Evolutionary conservation across 2,113 vertebrate species (phyloP).

Genomic region (Lathamus discolor): DNA sequence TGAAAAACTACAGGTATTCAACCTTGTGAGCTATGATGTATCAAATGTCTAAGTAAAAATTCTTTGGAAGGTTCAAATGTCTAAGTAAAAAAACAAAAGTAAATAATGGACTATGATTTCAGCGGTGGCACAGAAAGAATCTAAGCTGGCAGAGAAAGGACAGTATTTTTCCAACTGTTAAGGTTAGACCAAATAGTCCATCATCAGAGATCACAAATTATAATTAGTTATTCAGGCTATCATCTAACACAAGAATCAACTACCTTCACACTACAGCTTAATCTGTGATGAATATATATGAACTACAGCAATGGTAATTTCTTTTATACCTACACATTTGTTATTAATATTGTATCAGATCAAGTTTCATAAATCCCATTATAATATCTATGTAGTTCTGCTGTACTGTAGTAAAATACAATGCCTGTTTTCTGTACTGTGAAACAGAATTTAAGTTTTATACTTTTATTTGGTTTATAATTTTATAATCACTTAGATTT

Average conservation of each 20-base stretch:
- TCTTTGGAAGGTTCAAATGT: neutral
- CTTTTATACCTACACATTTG: neutral
- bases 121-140: neutral
- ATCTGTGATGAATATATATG: neutral
- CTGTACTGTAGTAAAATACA: neutral
- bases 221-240: neutral
- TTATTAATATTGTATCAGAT: neutral
- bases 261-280: neutral
- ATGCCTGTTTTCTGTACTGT: neutral
- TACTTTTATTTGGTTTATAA: neutral
- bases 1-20: neutral
- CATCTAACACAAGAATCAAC: neutral
- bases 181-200: neutral
- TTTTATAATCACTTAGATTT: neutral
- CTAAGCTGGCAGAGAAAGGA: neutral
- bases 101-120: accelerated
- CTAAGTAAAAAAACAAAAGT: neutral
- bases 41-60: neutral
- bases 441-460: neutral
- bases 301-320: neutral
- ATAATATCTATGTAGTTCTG: neutral
- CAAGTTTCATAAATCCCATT: neutral
- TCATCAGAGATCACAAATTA: neutral
- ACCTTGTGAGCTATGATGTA: neutral
- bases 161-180: neutral